A percentile compares a stretch with the other conserved stretches of the same genome.
phyloP scores from a whole-genome alignment of 2,888 invertebrate genomes.

The Hecatera dysodea region DNA sequence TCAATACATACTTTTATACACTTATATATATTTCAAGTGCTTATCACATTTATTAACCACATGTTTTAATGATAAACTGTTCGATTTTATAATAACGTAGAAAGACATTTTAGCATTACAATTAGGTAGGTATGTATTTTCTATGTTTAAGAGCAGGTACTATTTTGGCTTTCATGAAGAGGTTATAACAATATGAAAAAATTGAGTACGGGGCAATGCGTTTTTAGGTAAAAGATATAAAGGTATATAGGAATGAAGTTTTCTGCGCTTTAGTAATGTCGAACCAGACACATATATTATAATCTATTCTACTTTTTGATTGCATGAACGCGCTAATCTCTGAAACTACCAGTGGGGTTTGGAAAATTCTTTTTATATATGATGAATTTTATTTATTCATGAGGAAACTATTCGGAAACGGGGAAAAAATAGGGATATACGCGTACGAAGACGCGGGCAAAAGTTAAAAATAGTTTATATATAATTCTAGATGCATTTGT shows the following conservation, averaged over 20 bases:
- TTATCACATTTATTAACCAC: conserved; percentile 39
- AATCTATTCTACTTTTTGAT: too few species aligned
- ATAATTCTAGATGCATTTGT: conserved; percentile 18
- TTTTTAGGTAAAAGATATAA: background rate
- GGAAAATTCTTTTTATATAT: too few species aligned
- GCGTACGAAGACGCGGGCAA: too few species aligned
- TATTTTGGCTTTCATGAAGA: conserved; percentile 60
- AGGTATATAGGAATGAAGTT: background rate
- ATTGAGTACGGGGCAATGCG: background rate
- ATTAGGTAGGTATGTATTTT: conserved; percentile 45
- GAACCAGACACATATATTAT: conserved; percentile 6
- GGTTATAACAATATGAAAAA: conserved; percentile 19
- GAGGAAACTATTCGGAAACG: too few species aligned
- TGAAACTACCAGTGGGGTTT: too few species aligned
- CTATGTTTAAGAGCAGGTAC: conserved; percentile 63
- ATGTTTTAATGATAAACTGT: conserved; percentile 35
- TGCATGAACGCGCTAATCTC: too few species aligned
- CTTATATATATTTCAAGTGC: conserved; percentile 15
- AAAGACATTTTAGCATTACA: conserved; percentile 14
- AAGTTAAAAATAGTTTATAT: too few species aligned
- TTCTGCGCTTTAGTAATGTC: background rate
- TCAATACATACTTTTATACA: background rate
- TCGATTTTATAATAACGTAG: conserved; percentile 27
- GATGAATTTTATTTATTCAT: too few species aligned
- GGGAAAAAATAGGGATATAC: too few species aligned